These are phyloP conservation scores for Glareola pratincola DNA, from an alignment of 2,113 vertebrate genomes.

Conservation along the genomic window DNA sequence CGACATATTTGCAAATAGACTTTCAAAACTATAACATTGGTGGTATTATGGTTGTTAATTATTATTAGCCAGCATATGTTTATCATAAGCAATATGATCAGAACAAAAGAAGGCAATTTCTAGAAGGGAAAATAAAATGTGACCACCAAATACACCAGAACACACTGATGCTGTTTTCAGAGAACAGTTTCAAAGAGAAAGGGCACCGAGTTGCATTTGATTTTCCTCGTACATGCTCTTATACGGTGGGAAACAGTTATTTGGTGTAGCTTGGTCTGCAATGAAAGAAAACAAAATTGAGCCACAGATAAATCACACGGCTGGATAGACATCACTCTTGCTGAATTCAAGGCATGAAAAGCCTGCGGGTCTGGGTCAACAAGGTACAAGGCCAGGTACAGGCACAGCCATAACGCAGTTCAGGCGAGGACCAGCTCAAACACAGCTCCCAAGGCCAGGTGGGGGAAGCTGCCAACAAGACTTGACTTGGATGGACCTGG, in stretches of 20 bases:
- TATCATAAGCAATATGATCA: neutral
- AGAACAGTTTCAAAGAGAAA: neutral
- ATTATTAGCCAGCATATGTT: neutral
- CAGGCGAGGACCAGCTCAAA: neutral
- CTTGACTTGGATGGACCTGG: neutral
- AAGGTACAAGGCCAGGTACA: neutral
- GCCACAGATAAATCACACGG: neutral
- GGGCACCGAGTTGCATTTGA: neutral
- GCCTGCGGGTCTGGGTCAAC: neutral
- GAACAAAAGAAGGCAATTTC: neutral
- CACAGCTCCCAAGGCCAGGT: neutral
- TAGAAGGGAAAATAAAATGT: neutral
- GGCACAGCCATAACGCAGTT: neutral
- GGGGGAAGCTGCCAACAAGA: neutral
- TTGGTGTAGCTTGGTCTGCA: neutral
- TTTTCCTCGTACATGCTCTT: neutral
- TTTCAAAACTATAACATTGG: constrained; percentile 36
- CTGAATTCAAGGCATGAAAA: neutral
- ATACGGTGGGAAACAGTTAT: neutral
- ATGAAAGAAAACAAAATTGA: neutral
- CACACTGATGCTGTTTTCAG: neutral
- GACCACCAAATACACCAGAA: neutral
- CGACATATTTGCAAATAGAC: constrained; percentile 42
- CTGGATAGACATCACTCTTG: neutral
- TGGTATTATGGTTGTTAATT: neutral